A percentile compares a stretch with the other conserved stretches of the same genome.
Evolutionary conservation across 1,140 invertebrate species (phyloP).

Genomic region (Cotesia chilonis): DNA sequence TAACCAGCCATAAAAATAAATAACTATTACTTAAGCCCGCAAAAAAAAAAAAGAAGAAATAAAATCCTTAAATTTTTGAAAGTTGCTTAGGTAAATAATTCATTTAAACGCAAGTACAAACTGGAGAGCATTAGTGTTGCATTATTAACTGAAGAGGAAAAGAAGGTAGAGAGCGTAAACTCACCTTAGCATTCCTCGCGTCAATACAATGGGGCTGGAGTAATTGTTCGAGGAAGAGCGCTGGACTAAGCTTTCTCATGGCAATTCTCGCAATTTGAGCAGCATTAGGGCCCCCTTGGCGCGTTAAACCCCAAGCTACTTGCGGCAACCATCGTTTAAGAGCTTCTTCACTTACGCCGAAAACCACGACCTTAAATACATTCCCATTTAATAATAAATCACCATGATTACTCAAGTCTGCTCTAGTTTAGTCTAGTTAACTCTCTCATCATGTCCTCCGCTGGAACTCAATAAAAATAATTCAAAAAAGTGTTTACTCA

Average conservation of each 20-base stretch:
- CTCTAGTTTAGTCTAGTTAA: not conserved
- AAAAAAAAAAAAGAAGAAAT: no score
- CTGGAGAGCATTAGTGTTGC: no score
- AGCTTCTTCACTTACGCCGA: constrained; percentile 56
- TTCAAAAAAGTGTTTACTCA: constrained; percentile 37
- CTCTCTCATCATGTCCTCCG: not conserved
- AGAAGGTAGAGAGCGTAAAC: not conserved
- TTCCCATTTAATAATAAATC: constrained; percentile 41
- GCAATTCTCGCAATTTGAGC: constrained; percentile 70
- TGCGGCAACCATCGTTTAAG: constrained; percentile 62
- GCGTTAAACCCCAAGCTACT: constrained; percentile 68
- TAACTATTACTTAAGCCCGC: no score
- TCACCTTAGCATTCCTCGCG: constrained; percentile 72
- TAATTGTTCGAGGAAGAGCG: constrained; percentile 71
- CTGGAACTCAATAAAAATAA: not conserved
- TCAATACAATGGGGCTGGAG: constrained; percentile 72
- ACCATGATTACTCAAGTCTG: constrained; percentile 8
- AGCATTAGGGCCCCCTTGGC: constrained; percentile 70
- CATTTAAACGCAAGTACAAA: no score
- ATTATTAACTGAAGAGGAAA: not conserved
- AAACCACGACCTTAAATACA: constrained; percentile 55
- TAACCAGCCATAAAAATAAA: no score
- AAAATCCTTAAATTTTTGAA: no score
- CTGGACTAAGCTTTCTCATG: constrained; percentile 73
- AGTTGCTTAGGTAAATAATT: no score